Evolutionary conservation across 2,888 invertebrate genomes (phyloP).

Genomic region (Cacoxenus indagator): DNA sequence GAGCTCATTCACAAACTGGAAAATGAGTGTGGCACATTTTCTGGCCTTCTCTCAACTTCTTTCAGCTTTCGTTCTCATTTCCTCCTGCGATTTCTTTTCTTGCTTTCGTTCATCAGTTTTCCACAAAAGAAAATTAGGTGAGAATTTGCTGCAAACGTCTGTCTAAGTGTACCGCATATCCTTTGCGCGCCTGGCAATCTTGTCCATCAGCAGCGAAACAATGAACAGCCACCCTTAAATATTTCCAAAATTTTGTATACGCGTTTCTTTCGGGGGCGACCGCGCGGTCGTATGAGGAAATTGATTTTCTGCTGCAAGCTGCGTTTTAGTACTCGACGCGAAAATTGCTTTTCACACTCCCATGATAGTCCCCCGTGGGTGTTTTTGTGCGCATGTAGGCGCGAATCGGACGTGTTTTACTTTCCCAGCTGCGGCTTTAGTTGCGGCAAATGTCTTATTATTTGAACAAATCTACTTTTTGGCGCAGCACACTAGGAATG

Average conservation of each 20-base stretch:
- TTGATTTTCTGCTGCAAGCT: constrained; percentile 3
- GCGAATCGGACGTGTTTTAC: no score
- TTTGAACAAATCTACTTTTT: background rate
- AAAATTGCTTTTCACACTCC: constrained; percentile 9
- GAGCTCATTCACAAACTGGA: no score
- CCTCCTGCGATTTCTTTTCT: no score
- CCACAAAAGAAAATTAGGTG: constrained; percentile 3
- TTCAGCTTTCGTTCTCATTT: no score
- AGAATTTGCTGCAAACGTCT: constrained; percentile 10
- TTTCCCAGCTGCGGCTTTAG: background rate
- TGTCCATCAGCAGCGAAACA: background rate
- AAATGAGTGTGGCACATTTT: no score
- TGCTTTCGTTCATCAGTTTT: background rate
- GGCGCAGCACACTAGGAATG: background rate
- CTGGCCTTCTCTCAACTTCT: background rate
- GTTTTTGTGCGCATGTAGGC: background rate
- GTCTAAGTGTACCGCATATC: no score
- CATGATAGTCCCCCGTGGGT: no score
- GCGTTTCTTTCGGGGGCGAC: background rate
- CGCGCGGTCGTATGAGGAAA: background rate
- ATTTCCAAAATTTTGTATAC: background rate
- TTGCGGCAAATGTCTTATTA: background rate
- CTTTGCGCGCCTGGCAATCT: background rate
- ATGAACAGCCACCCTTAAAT: background rate
- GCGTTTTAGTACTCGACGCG: background rate